phyloP scores from a whole-genome alignment of 37 sponge, comb jelly and placozoan species.

The Crambe crambe region DNA sequence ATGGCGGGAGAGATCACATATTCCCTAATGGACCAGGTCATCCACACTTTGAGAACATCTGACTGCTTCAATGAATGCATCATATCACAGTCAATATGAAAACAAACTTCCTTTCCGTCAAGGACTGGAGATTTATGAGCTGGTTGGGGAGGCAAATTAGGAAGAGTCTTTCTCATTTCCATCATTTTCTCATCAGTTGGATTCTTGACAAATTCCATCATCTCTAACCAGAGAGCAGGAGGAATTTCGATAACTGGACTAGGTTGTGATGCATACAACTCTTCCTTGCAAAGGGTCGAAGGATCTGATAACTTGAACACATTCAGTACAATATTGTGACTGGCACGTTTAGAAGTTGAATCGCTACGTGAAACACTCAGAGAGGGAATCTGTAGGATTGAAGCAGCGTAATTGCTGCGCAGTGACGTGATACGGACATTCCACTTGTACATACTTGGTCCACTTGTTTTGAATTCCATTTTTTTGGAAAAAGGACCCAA shows the following conservation, averaged over 20 bases:
- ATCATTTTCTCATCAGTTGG: neutral
- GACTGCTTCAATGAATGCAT: neutral
- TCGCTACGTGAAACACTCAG: neutral
- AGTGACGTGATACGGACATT: neutral
- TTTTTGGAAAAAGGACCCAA: neutral
- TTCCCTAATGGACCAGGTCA: conserved; percentile 37
- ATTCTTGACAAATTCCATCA: conserved; percentile 15
- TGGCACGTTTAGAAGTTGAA: too few relatives aligned
- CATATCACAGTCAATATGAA: neutral
- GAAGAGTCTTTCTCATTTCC: neutral
- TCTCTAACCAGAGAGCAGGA: conserved; percentile 12
- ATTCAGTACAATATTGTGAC: neutral
- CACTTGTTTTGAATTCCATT: too few relatives aligned
- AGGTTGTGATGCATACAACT: neutral
- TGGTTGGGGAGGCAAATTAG: neutral
- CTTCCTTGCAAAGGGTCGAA: neutral
- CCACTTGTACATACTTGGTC: neutral
- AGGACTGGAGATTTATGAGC: neutral
- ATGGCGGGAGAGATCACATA: conserved; percentile 37
- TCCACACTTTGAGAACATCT: conserved; percentile 45
- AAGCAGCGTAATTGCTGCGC: neutral
- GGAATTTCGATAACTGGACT: neutral
- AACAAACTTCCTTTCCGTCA: neutral
- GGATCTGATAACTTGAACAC: neutral
- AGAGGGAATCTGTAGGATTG: neutral